Conservation (phyloP, 2,888 invertebrate genomes). For the Hylaea fasciaria region DNA sequence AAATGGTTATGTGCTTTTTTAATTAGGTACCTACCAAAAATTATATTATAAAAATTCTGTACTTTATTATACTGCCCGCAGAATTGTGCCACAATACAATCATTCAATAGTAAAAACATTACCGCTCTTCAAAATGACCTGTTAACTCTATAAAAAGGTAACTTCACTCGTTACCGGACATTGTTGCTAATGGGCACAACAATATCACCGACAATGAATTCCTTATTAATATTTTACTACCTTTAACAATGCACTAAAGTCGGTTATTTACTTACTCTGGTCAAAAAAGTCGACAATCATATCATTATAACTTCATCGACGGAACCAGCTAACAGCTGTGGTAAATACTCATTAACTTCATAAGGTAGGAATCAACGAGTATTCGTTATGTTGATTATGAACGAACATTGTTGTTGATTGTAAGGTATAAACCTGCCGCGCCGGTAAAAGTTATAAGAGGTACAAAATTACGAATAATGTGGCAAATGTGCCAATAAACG, state of each 20-base stretch:
- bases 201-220: conserved; percentile 14
- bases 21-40: too few relatives aligned
- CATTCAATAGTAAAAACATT: not conserved
- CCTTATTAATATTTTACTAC: conserved; percentile 16
- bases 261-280: conserved; percentile 13
- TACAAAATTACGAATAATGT: not conserved
- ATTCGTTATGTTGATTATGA: conserved; percentile 14
- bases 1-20: too few relatives aligned
- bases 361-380: conserved; percentile 25
- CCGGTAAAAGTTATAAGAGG: conserved; percentile 1
- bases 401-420: conserved; percentile 21
- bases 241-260: conserved; percentile 9
- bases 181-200: conserved; percentile 17
- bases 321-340: conserved; percentile 23
- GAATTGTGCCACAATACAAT: not conserved
- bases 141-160: conserved; percentile 20
- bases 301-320: conserved; percentile 36
- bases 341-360: conserved; percentile 39
- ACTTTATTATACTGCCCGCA: too few relatives aligned
- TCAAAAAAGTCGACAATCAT: conserved; percentile 17
- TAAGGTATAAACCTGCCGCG: not conserved
- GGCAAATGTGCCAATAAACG: too few relatives aligned
- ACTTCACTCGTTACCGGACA: conserved; percentile 4
- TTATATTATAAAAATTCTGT: too few relatives aligned
- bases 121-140: conserved; percentile 7